Evolutionary conservation across 2,113 vertebrate genomes (phyloP).

Genomic region (Sciurus niger): DNA sequence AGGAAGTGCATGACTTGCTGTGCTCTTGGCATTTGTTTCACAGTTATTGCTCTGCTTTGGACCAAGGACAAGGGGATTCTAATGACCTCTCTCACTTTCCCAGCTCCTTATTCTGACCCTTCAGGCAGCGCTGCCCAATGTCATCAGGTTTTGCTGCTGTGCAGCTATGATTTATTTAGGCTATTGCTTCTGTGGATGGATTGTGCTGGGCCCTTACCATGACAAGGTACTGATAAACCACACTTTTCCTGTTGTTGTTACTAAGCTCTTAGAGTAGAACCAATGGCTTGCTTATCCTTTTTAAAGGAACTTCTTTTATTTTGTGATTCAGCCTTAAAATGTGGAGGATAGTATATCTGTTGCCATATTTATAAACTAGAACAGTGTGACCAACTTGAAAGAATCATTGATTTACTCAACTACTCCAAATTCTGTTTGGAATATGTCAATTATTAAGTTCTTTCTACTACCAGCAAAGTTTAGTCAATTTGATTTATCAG

Average conservation of each 20-base stretch:
- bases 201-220: conserved; percentile 96
- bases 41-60: conserved; percentile 59
- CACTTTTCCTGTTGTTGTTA: neutral
- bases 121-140: conserved; percentile 93
- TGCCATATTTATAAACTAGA: neutral
- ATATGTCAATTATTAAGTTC: neutral
- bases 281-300: neutral
- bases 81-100: conserved; percentile 84
- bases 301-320: conserved; percentile 1
- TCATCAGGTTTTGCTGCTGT: conserved; percentile 96
- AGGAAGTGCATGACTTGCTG: conserved; percentile 81
- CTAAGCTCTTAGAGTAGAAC: neutral
- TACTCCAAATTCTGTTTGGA: neutral
- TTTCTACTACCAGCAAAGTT: neutral
- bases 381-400: neutral
- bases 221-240: conserved; percentile 91
- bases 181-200: conserved; percentile 99
- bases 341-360: neutral
- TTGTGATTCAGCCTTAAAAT: conserved; percentile 28
- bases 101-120: conserved; percentile 93
- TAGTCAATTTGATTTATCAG: neutral
- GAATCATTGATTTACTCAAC: neutral
- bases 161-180: conserved; percentile 97
- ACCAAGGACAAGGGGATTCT: conserved; percentile 61
- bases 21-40: conserved; percentile 79